Evolutionary conservation across 1,140 invertebrate genomes (phyloP), one percentile per base, ranked within the genome.

Genomic region (Formica exsecta): DNA sequence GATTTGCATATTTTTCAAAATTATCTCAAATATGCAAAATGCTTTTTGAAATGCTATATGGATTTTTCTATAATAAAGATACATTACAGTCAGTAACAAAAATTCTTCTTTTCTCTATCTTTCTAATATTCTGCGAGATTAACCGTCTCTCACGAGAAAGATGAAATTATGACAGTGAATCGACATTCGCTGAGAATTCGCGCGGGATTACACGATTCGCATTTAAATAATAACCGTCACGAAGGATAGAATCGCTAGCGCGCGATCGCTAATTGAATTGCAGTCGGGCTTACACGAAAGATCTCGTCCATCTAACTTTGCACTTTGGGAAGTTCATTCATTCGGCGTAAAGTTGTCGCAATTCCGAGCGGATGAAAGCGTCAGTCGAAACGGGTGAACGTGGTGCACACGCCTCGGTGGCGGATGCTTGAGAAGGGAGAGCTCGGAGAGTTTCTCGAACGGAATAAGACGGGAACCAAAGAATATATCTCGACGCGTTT

Each of bases 341-440:
- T 71, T 51, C 85, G 73, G n/a, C 29, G 41, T 59, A 81, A 89
- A 89, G 77, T 90, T 89, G 57, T 86, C 75, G 74, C 85, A 84
- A 89, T 83, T 66, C 66, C 59, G 77, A 7, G 29, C 61, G 51
- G 75, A 88, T 68, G 77, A 80, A 68, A 89, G 77, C 29, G 57
- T 75, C 22, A 68, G 38, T 38, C 73, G 77, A 36, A 70, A 73
- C 64, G 41, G 22, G 36, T 29, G 36, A 81, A 68, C 19, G 29
- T 44, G 66, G 22, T 61, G 66, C 51, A 32, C 51, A 32, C 66
- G 25, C 36, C 44, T 61, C 44, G 22, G 22, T 25, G 29, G 75
- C 48, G 32, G 61, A 75, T 57, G 75, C 59, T 68, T 1, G 57
- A 38, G 57, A 29, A 66, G 57, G n/a, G 29, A 59, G 8, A 59